phyloP scores from a whole-genome alignment of 2,113 vertebrate genomes.

The Phasianus colchicus region DNA sequence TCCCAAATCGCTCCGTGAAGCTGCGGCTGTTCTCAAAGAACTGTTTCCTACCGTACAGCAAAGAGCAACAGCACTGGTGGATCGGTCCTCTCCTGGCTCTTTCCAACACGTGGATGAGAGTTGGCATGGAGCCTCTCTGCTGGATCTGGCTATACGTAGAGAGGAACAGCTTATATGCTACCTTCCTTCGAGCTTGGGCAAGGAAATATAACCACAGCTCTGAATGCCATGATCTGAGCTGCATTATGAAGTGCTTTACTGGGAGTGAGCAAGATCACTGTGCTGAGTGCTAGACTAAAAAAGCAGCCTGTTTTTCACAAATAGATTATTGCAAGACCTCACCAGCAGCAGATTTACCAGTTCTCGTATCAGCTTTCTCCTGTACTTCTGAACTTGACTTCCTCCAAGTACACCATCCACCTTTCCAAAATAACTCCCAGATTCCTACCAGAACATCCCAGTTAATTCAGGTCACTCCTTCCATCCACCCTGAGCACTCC shows the following conservation, averaged over 20 bases:
- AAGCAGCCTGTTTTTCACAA: background rate
- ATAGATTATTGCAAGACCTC: background rate
- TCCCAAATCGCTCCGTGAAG: no score
- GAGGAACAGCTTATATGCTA: background rate
- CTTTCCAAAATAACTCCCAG: background rate
- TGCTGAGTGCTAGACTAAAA: background rate
- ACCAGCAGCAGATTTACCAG: background rate
- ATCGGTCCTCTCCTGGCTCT: background rate
- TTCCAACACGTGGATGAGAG: fast-evolving
- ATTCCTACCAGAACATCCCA: fast-evolving
- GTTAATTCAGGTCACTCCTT: background rate
- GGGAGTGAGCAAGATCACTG: fast-evolving
- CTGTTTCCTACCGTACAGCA: background rate
- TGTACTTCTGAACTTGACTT: background rate
- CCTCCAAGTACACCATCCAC: background rate
- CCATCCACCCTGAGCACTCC: background rate
- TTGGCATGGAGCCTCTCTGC: background rate
- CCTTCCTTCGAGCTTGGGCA: background rate
- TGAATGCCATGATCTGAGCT: fast-evolving
- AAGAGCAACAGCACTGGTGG: background rate
- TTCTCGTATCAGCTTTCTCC: background rate
- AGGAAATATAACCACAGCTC: background rate
- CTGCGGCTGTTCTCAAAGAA: background rate
- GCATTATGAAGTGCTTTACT: background rate
- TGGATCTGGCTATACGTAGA: background rate